Evolutionary conservation across 2,797 vertebrate genomes (phyloP), one percentile per base, ranked within the genome.

Genomic region (Paramormyrops hopkinsi): DNA sequence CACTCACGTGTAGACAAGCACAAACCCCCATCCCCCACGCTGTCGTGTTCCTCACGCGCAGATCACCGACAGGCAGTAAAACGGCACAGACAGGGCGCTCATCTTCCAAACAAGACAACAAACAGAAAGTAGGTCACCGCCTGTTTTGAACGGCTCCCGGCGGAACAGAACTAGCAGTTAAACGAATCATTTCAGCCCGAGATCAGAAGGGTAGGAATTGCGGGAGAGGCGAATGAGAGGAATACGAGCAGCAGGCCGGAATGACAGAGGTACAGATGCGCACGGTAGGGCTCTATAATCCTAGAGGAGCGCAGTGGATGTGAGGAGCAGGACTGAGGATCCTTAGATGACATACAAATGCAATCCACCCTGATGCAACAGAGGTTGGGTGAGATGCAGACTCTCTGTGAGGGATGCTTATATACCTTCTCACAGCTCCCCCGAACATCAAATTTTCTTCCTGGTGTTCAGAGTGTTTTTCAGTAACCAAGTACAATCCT

Each of bases 81-180:
- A 29, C 14, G 33, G 50, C 46, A 37, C 88, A 86, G 83, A n/a
- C 82, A 89, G 76, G 53, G 53, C 33, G 7, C 50, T 48, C 88
- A 25, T 8, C 12, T 62, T 9, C 82, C 51, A 89, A 89, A 89
- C 79, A 56, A 79, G 82, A 84, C 88, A 65, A 50, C 51, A 62
- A 46, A 29, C n/a, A 29, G 37, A 83, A 83, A 88, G 79, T 59
- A 65, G 56, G 82, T 86, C 54, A 51, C 53, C 11, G 29, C 17
- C 56, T 48, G 29, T 62, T 44, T 73, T 25, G 41, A 65, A 65
- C n/a, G n/a, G 14, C 48, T 56, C 88, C 82, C 44, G 29, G 37
- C 14, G 12, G 53, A 62, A 62, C 33, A 25, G 12, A 50, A 62
- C 53, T 37, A 51, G 82, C 37, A 85, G 82, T 86, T 89, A 50